Conservation (phyloP, 1,140 invertebrate genomes). For the Mercenaria mercenaria region DNA sequence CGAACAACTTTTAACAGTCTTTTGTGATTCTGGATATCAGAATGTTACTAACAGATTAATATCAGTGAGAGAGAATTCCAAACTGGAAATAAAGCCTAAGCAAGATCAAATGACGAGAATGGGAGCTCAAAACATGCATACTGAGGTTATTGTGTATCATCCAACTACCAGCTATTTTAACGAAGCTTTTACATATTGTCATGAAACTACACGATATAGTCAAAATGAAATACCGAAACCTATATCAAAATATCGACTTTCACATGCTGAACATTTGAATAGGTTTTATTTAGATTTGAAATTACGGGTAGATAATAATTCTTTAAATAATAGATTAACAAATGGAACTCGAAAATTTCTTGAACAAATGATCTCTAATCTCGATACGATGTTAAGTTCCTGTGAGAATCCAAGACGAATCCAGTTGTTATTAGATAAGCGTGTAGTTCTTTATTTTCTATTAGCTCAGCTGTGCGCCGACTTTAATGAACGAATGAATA, state of each 20-base stretch:
- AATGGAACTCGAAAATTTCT: not conserved
- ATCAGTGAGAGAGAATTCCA: not conserved
- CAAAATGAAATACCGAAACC: too few species aligned
- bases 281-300: not conserved
- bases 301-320: not conserved
- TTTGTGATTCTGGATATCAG: not conserved
- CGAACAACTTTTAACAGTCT: not conserved
- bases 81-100: too few species aligned
- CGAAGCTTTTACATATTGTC: too few species aligned
- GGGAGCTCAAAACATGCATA: too few species aligned
- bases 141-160: too few species aligned
- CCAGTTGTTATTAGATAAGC: not conserved
- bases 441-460: not conserved
- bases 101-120: too few species aligned
- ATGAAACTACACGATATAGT: too few species aligned
- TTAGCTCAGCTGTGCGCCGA: not conserved
- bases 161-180: too few species aligned
- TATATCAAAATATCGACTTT: not conserved
- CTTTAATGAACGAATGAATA: not conserved
- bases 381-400: not conserved
- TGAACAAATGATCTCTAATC: not conserved
- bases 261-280: not conserved
- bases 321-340: not conserved
- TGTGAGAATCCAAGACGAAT: not conserved
- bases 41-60: not conserved